Conservation (phyloP, 1,140 invertebrate genomes). For the Subanguina moxae region DNA sequence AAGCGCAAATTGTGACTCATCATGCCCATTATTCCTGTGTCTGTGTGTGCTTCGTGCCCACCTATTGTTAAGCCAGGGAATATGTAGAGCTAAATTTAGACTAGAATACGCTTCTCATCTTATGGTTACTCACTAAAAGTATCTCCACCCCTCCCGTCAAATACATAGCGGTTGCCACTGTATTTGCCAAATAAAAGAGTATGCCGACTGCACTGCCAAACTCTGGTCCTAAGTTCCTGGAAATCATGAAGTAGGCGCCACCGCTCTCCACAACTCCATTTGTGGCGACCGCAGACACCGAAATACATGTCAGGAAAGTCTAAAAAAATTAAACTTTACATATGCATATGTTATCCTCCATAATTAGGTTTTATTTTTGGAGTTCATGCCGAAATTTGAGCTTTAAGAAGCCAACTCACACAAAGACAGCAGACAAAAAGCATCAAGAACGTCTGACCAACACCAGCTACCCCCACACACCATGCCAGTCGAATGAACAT, state of each 20-base stretch:
- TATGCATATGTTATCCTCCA: too few relatives aligned
- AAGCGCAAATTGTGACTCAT: conserved; percentile 63
- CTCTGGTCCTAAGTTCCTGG: conserved; percentile 76
- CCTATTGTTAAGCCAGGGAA: conserved; percentile 62
- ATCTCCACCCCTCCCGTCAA: conserved; percentile 94
- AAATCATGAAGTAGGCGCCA: conserved; percentile 98
- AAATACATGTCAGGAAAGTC: conserved; percentile 96
- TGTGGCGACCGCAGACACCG: conserved; percentile 97
- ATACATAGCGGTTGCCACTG: conserved; percentile 96
- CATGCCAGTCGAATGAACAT: conserved; percentile 76
- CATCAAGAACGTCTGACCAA: conserved; percentile 85
- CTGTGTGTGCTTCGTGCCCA: conserved; percentile 59
- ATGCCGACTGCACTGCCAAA: conserved; percentile 97
- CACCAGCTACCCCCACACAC: conserved; percentile 95
- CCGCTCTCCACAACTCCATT: conserved; percentile 87
- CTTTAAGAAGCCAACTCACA: conserved; percentile 42
- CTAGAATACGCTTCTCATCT: background rate
- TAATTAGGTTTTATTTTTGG: too few relatives aligned
- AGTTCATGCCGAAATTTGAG: too few relatives aligned
- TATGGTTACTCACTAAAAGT: conserved; percentile 70
- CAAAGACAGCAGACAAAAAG: conserved; percentile 81
- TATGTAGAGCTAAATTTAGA: conserved; percentile 62
- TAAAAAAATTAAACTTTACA: conserved; percentile 61
- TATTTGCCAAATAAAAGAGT: conserved; percentile 97
- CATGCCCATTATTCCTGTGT: conserved; percentile 55